A percentile compares a stretch with the other conserved stretches of the same genome.
Conservation (phyloP, 1,140 invertebrate species). For the Proctacanthus coquilletti region DNA sequence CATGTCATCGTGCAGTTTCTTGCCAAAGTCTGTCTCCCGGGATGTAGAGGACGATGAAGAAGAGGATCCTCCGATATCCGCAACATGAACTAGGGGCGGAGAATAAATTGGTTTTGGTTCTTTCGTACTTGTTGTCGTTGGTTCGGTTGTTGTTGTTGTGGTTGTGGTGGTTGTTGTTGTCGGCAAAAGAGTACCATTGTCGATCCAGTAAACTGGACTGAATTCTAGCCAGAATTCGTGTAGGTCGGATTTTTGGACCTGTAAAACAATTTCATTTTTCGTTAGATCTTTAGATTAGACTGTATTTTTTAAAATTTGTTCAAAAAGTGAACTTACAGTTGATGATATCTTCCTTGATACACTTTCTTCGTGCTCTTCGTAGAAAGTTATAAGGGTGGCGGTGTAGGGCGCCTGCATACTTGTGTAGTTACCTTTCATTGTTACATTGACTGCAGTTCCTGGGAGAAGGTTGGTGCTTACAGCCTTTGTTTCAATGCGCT, state of each 20-base stretch:
- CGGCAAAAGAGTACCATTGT: conserved; percentile 56
- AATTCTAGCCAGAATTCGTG: conserved; percentile 47
- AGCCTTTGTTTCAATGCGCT: conserved; percentile 34
- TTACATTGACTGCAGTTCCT: conserved; percentile 64
- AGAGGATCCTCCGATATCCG: conserved; percentile 1
- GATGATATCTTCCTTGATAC: conserved; percentile 22
- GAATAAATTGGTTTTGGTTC: conserved; percentile 29
- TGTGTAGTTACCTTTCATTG: conserved; percentile 51
- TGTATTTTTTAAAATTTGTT: not conserved
- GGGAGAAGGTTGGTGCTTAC: conserved; percentile 35
- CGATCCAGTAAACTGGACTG: conserved; percentile 54
- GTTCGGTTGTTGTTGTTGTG: conserved; percentile 49
- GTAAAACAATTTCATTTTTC: not conserved
- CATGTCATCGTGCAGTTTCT: too few relatives aligned
- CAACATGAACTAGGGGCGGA: conserved; percentile 19
- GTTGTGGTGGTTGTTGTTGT: conserved; percentile 57
- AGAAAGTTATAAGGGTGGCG: conserved; percentile 50
- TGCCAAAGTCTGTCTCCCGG: too few relatives aligned
- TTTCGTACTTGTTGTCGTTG: conserved; percentile 37
- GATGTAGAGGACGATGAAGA: not conserved
- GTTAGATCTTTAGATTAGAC: too few relatives aligned
- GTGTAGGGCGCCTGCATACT: conserved; percentile 54
- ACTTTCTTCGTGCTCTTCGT: conserved; percentile 38
- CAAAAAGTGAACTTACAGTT: conserved; percentile 12
- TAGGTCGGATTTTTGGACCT: conserved; percentile 44